Conservation (phyloP, 2,888 invertebrate genomes). For the Achlya flavicornis region DNA sequence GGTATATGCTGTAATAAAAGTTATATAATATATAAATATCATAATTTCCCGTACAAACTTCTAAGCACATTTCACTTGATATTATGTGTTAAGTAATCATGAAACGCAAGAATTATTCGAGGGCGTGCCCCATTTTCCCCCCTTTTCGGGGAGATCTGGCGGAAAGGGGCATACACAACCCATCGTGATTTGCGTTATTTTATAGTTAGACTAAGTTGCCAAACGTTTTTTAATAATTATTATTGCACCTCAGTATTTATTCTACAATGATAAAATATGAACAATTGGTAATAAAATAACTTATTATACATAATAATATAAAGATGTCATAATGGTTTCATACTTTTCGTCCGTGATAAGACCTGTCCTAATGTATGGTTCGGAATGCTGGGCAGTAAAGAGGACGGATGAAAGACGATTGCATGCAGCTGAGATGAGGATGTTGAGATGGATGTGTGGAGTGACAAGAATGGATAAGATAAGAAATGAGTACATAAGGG, state of each 20-base stretch:
- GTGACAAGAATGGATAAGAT: no score
- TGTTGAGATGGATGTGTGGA: no score
- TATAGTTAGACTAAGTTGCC: neutral
- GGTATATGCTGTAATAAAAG: no score
- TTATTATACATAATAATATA: neutral
- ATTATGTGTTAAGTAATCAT: slow-evolving; percentile 7
- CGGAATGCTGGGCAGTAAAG: no score
- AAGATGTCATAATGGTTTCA: neutral
- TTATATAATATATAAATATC: neutral
- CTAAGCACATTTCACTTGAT: slow-evolving; percentile 10
- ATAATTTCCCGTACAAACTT: neutral
- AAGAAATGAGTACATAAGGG: no score
- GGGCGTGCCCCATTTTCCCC: slow-evolving; percentile 4
- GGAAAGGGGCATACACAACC: neutral
- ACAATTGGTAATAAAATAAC: neutral
- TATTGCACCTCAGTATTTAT: no score
- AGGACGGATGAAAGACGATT: no score
- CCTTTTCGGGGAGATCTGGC: slow-evolving; percentile 1
- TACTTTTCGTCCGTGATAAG: no score
- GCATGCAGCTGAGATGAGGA: no score
- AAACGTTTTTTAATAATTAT: no score
- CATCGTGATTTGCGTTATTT: slow-evolving; percentile 3
- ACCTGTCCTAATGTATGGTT: no score
- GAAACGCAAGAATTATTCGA: slow-evolving; percentile 2
- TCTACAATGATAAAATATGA: no score